Percentiles rank a stretch among this genome's conserved stretches.
Evolutionary conservation across 2,888 invertebrate genomes (phyloP).

Genomic region (Trichopria drosophilae): DNA sequence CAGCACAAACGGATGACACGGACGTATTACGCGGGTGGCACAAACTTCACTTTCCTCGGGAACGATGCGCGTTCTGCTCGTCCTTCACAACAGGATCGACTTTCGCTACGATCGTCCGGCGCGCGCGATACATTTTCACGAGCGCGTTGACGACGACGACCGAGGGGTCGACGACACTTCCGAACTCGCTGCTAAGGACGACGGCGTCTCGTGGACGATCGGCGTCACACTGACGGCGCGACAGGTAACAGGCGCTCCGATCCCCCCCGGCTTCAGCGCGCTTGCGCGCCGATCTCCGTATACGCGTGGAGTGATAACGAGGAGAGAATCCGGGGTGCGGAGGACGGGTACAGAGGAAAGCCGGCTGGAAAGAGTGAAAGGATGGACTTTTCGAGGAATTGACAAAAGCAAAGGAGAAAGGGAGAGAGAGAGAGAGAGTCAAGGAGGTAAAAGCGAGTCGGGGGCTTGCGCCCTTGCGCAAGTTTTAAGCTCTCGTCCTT

Average conservation of each 20-base stretch:
- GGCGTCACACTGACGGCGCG: conserved; percentile 41
- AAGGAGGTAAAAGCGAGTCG: background rate
- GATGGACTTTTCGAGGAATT: no score
- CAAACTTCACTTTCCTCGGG: conserved; percentile 23
- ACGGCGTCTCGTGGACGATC: conserved; percentile 40
- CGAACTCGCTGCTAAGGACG: conserved; percentile 13
- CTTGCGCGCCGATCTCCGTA: conserved; percentile 16
- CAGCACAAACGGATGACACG: conserved; percentile 9
- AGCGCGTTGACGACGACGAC: no score
- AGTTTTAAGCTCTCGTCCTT: background rate
- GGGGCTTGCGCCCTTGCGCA: background rate
- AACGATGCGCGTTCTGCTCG: conserved; percentile 6
- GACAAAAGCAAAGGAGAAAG: background rate
- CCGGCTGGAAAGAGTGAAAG: conserved; percentile 10
- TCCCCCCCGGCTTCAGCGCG: conserved; percentile 28
- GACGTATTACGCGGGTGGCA: conserved; percentile 1
- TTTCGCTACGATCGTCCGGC: conserved; percentile 32
- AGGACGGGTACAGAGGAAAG: no score
- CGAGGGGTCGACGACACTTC: background rate
- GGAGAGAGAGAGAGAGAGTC: conserved; percentile 5
- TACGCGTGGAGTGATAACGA: conserved; percentile 12
- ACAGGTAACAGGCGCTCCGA: conserved; percentile 39
- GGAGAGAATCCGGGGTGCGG: conserved; percentile 1
- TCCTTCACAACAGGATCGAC: conserved; percentile 23
- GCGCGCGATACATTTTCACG: conserved; percentile 35